These are phyloP conservation scores for Meliscaeva auricollis DNA, from an alignment of 2,888 invertebrate genomes.

Conservation along the genomic window DNA sequence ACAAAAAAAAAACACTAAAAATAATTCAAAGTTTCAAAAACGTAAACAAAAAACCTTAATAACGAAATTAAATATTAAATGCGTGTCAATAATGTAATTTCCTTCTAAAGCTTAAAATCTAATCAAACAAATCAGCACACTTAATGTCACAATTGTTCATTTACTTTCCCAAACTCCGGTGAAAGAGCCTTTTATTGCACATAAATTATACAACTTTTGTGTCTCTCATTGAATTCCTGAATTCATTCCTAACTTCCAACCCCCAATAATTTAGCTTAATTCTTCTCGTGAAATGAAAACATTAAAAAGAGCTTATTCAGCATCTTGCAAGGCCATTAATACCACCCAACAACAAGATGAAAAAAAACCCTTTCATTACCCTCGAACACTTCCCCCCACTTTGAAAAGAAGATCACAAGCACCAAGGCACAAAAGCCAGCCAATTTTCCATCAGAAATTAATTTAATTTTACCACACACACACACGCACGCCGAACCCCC, in stretches of 20 bases:
- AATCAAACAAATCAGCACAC: not conserved
- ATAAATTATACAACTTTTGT: no score
- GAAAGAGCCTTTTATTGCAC: not conserved
- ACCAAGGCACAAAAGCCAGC: conserved; percentile 32
- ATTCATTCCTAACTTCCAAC: no score
- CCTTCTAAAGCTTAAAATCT: not conserved
- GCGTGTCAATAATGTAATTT: no score
- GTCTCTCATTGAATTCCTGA: not conserved
- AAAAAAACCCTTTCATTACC: conserved; percentile 26
- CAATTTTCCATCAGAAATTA: conserved; percentile 70
- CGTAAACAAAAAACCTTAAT: no score
- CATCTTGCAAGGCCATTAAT: conserved; percentile 65
- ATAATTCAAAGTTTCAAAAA: no score
- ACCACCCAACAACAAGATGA: not conserved
- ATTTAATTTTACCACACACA: conserved; percentile 66
- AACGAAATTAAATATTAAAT: no score
- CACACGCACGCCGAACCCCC: not conserved
- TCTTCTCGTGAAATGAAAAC: conserved; percentile 30
- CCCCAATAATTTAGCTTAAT: conserved; percentile 16
- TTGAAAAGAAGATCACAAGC: conserved; percentile 1
- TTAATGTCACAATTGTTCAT: conserved; percentile 9
- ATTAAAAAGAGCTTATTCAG: conserved; percentile 63
- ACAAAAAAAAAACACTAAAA: no score
- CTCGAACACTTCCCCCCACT: conserved; percentile 21
- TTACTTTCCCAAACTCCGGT: not conserved